Conservation (phyloP, 2,113 vertebrate genomes). For the Rhinopomastus cyanomelas region DNA sequence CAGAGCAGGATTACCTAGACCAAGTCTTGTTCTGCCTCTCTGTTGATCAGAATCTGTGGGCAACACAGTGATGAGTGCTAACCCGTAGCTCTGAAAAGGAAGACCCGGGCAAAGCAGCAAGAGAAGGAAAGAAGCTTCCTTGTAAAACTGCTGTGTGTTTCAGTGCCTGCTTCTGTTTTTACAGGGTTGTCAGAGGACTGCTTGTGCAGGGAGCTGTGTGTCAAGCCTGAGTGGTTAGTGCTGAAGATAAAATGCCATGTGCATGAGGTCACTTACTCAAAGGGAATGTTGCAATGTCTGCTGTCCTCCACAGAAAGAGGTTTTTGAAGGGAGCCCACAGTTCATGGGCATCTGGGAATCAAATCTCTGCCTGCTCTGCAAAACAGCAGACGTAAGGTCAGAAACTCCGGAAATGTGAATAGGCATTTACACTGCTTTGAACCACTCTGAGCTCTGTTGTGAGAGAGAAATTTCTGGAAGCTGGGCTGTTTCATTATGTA, state of each 20-base stretch:
- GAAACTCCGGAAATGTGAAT: neutral
- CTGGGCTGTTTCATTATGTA: neutral
- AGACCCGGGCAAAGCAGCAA: neutral
- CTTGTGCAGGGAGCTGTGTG: conserved; percentile 19
- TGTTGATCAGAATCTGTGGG: neutral
- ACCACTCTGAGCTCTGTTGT: neutral
- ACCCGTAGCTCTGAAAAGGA: neutral
- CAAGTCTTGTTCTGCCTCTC: neutral
- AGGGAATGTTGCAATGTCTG: neutral
- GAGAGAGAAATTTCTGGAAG: neutral
- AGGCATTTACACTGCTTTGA: neutral
- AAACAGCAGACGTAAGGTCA: neutral
- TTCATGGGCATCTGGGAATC: neutral
- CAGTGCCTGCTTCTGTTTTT: conserved; percentile 27
- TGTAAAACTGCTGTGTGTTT: conserved; percentile 40
- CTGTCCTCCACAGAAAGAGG: neutral
- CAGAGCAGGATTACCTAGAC: too few species aligned
- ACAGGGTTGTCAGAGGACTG: conserved; percentile 29
- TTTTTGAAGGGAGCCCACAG: neutral
- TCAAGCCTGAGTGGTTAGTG: neutral
- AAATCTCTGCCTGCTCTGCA: neutral
- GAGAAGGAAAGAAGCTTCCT: neutral
- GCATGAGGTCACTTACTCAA: conserved; percentile 11
- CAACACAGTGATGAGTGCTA: neutral
- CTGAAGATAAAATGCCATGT: conserved; percentile 4